Conservation (phyloP, 2,888 invertebrate genomes). For the Prenolepis imparis region DNA sequence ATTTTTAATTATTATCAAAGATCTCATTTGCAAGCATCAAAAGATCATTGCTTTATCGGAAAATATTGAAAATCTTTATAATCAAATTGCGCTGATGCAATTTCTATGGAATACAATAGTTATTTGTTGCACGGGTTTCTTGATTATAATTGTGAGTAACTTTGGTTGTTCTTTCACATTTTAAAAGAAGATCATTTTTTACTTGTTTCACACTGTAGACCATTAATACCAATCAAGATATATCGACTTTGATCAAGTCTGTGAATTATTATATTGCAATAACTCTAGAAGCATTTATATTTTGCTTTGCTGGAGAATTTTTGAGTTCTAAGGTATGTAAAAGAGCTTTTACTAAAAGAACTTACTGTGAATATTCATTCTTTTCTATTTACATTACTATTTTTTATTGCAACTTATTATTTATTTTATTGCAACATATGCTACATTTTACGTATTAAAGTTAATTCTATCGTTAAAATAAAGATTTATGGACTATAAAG, state of each 20-base stretch:
- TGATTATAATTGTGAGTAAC: slow-evolving; percentile 69
- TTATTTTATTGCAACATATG: background rate
- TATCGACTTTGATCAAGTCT: slow-evolving; percentile 58
- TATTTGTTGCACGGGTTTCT: slow-evolving; percentile 70
- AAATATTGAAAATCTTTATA: slow-evolving; percentile 67
- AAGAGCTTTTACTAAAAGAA: background rate
- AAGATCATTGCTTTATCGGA: slow-evolving; percentile 63
- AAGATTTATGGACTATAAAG: background rate
- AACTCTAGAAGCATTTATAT: slow-evolving; percentile 63
- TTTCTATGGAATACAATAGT: slow-evolving; percentile 68
- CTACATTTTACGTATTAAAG: background rate
- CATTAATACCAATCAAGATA: slow-evolving; percentile 26
- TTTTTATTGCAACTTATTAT: background rate
- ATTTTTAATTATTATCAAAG: background rate
- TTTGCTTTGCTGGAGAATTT: slow-evolving; percentile 71
- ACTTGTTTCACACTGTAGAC: slow-evolving; percentile 51
- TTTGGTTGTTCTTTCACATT: background rate
- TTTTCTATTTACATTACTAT: background rate
- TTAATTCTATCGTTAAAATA: background rate
- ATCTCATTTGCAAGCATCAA: slow-evolving; percentile 59
- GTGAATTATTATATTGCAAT: slow-evolving; percentile 58
- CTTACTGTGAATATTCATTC: background rate
- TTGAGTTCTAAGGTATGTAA: slow-evolving; percentile 63
- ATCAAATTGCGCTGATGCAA: slow-evolving; percentile 67
- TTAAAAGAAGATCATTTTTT: background rate